These are phyloP conservation scores for Meteorus sp. DNA, from an alignment of 1,140 invertebrate species.

Conservation along the genomic window DNA sequence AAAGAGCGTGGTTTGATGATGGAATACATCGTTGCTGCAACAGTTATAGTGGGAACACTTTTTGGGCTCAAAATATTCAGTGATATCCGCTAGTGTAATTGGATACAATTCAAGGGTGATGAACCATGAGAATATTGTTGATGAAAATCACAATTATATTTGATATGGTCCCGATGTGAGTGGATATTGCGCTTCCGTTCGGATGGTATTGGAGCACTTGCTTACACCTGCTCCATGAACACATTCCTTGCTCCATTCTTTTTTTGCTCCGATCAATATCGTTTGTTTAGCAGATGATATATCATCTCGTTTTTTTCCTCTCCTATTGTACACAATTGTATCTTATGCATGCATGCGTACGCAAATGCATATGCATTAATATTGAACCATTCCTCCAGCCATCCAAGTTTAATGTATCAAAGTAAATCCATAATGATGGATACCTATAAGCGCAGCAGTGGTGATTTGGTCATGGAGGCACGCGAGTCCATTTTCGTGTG, in stretches of 20 bases:
- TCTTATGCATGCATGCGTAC: too few species aligned
- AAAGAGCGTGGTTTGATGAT: background rate
- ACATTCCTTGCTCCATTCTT: constrained; percentile 9
- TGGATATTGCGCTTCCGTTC: constrained; percentile 49
- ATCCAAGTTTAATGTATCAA: too few species aligned
- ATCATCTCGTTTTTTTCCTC: constrained; percentile 4
- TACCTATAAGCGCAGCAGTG: too few species aligned
- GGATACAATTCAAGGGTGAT: constrained; percentile 3
- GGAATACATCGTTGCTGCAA: background rate
- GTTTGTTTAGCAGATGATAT: too few species aligned
- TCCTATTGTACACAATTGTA: too few species aligned
- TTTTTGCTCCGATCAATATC: too few species aligned
- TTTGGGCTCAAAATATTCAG: background rate
- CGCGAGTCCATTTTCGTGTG: background rate
- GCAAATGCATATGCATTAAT: too few species aligned
- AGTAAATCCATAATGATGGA: too few species aligned
- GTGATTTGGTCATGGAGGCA: too few species aligned
- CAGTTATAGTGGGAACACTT: constrained; percentile 1
- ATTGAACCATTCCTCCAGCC: too few species aligned
- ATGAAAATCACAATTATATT: constrained; percentile 31
- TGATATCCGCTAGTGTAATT: background rate
- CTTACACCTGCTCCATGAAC: constrained; percentile 45
- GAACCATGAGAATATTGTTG: constrained; percentile 13
- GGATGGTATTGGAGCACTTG: constrained; percentile 48
- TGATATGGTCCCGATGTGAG: constrained; percentile 36